phyloP scores from a whole-genome alignment of 1,140 invertebrate species.

The Drosophila tristis region DNA sequence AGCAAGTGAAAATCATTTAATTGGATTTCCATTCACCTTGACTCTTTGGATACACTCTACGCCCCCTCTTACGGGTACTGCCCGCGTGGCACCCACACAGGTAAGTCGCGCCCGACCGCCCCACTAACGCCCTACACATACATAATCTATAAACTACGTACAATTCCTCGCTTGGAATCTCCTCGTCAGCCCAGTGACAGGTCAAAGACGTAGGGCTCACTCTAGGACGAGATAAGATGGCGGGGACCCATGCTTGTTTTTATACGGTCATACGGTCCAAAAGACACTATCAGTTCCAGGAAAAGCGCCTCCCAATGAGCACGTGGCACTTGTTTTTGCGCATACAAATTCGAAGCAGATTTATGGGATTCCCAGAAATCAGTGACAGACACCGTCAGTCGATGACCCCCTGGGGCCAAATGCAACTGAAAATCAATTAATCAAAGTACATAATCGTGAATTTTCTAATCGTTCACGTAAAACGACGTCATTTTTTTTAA shows the following conservation, averaged over 20 bases:
- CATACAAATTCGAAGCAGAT: no score
- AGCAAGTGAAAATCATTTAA: conserved; percentile 53
- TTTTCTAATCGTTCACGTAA: background rate
- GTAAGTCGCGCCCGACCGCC: conserved; percentile 34
- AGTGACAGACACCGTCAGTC: no score
- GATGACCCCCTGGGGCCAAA: no score
- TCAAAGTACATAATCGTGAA: conserved; percentile 14
- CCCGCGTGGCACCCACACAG: conserved; percentile 44
- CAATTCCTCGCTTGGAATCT: conserved; percentile 8
- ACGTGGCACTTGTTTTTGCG: no score
- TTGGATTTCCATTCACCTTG: conserved; percentile 65
- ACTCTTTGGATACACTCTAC: conserved; percentile 46
- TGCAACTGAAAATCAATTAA: conserved; percentile 28
- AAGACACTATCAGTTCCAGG: no score
- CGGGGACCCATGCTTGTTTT: no score
- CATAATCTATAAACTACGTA: conserved; percentile 2
- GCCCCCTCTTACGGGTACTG: background rate
- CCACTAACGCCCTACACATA: background rate
- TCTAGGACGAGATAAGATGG: conserved; percentile 11
- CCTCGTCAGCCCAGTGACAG: background rate
- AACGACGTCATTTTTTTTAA: no score
- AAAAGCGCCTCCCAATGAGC: no score
- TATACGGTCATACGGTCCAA: no score
- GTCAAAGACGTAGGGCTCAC: conserved; percentile 5
- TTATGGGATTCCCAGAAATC: no score